Evolutionary conservation across 2,797 vertebrate species (phyloP).

Genomic region (Rhinichthys osculus): DNA sequence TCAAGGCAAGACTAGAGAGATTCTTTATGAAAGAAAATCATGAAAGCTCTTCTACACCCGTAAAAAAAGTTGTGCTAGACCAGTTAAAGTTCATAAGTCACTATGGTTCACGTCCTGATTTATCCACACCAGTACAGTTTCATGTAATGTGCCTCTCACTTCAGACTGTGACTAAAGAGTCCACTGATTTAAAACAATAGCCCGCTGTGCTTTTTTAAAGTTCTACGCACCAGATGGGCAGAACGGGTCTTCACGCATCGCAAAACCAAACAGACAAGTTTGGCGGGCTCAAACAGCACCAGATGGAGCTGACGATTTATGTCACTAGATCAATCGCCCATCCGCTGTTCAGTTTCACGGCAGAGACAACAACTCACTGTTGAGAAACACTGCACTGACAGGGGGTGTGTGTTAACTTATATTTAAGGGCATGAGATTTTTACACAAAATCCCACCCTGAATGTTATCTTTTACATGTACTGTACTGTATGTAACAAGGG

Average conservation of each 20-base stretch:
- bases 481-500: too few species aligned
- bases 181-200: slow-evolving; percentile 30
- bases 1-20: not conserved
- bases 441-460: not conserved
- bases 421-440: not conserved
- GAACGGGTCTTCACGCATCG: slow-evolving; percentile 3
- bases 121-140: not conserved
- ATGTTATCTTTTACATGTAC: not conserved
- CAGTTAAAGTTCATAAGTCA: slow-evolving; percentile 12
- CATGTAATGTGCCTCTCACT: not conserved
- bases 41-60: not conserved
- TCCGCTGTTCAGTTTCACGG: slow-evolving; percentile 10
- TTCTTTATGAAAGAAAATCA: not conserved
- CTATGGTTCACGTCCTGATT: not conserved
- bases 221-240: not conserved
- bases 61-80: not conserved
- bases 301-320: slow-evolving; percentile 46
- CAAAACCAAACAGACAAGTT: slow-evolving; percentile 1
- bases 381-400: slow-evolving; percentile 29
- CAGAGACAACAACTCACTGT: slow-evolving; percentile 2
- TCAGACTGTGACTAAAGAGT: slow-evolving; percentile 19
- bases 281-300: slow-evolving; percentile 19
- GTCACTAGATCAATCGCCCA: slow-evolving; percentile 34
- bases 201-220: slow-evolving; percentile 7
- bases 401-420: not conserved